These are phyloP conservation scores for Phyllopteryx taeniolatus DNA, from an alignment of 2,113 vertebrate genomes.

Conservation along the genomic window DNA sequence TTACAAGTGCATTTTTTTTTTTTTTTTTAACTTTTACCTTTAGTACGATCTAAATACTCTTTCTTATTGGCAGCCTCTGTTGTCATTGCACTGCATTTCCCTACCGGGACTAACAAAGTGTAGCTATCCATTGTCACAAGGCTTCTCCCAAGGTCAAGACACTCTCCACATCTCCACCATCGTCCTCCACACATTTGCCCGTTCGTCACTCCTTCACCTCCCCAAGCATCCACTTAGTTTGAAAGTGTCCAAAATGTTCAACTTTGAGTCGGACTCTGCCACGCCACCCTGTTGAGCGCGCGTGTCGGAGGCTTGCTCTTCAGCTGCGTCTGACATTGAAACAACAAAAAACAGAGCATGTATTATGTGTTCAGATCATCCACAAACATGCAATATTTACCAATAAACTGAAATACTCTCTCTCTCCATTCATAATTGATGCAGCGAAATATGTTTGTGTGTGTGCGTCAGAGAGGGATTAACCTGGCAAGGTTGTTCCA, in stretches of 20 bases:
- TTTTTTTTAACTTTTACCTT: background rate
- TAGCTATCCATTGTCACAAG: background rate
- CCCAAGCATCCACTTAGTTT: background rate
- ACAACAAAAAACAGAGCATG: constrained; percentile 46
- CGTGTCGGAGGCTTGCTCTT: background rate
- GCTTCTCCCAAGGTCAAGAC: background rate
- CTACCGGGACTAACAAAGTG: background rate
- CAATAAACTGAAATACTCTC: constrained; percentile 33
- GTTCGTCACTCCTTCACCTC: too few species aligned
- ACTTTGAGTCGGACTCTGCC: too few species aligned
- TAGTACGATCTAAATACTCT: background rate
- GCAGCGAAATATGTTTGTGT: constrained; percentile 28
- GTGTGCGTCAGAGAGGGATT: constrained; percentile 18
- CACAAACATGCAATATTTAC: constrained; percentile 38
- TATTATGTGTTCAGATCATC: constrained; percentile 57
- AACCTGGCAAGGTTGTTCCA: constrained; percentile 38
- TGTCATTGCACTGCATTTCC: background rate
- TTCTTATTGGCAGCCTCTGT: background rate
- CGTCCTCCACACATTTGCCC: too few species aligned
- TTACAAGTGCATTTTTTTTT: too few species aligned
- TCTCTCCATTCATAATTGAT: constrained; percentile 57
- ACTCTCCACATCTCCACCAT: background rate
- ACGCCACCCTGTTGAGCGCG: too few species aligned
- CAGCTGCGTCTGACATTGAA: constrained; percentile 17
- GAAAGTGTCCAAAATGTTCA: too few species aligned